Percentiles rank a stretch among this genome's conserved stretches.
These are phyloP conservation scores for Meloidogyne floridensis DNA, from an alignment of 1,140 invertebrate species.

Conservation along the genomic window DNA sequence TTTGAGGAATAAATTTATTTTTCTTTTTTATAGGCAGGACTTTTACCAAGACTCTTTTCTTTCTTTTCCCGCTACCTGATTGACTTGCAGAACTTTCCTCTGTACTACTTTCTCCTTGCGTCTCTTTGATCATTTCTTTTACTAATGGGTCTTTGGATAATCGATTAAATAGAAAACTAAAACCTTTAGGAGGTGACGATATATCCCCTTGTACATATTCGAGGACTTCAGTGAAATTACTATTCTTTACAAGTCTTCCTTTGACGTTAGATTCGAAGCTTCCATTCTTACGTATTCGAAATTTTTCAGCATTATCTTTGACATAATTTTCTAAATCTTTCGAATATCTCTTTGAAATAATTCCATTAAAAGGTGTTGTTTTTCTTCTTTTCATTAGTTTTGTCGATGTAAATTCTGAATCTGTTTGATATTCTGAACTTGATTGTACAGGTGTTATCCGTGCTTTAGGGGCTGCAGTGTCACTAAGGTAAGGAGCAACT, in stretches of 20 bases:
- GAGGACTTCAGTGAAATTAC: too few relatives aligned
- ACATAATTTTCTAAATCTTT: too few relatives aligned
- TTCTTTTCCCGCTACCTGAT: neutral
- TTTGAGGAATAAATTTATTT: neutral
- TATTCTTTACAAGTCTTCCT: too few relatives aligned
- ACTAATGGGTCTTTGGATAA: neutral
- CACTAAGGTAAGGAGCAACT: constrained; percentile 7
- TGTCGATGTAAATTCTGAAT: neutral
- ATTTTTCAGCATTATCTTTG: too few relatives aligned
- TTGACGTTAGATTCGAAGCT: too few relatives aligned
- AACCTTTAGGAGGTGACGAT: neutral
- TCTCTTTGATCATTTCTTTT: neutral
- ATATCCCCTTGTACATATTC: neutral
- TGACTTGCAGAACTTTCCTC: neutral
- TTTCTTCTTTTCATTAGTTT: neutral
- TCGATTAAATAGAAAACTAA: neutral
- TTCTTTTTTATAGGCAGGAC: neutral
- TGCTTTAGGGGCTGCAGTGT: too few relatives aligned
- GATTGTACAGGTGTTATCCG: too few relatives aligned
- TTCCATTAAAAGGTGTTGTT: neutral
- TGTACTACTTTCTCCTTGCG: neutral
- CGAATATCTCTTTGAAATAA: neutral
- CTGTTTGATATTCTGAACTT: neutral
- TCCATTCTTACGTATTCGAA: too few relatives aligned
- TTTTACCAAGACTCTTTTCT: neutral